Evolutionary conservation across 1,140 invertebrate genomes (phyloP).

Genomic region (Hirudo medicinalis): DNA sequence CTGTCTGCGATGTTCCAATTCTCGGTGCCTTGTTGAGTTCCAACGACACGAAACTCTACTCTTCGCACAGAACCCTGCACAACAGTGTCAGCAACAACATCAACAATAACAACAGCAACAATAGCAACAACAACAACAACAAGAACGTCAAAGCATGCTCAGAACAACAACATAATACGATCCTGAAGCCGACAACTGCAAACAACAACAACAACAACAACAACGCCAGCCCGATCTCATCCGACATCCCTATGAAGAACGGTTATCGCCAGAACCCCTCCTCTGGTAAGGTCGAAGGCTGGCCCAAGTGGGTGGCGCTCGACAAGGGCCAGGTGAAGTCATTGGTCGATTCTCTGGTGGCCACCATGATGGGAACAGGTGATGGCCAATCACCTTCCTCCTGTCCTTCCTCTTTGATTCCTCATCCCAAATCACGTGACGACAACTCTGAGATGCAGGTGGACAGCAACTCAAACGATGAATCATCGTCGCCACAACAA

Average conservation of each 20-base stretch:
- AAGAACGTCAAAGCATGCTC: not conserved
- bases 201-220: conserved; percentile 9
- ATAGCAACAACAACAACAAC: not conserved
- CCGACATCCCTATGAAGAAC: no score
- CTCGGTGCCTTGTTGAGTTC: conserved; percentile 13
- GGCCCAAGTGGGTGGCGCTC: conserved; percentile 13
- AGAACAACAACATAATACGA: conserved; percentile 9
- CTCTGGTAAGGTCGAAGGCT: not conserved
- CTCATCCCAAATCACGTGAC: not conserved
- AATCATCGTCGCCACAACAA: not conserved
- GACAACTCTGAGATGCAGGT: not conserved
- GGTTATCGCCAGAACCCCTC: not conserved
- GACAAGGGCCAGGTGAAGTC: conserved; percentile 10
- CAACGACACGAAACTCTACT: conserved; percentile 3
- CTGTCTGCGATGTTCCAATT: not conserved
- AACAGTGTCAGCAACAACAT: not conserved
- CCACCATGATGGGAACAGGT: conserved; percentile 10
- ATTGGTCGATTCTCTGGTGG: conserved; percentile 15
- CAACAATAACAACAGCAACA: not conserved
- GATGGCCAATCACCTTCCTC: not conserved
- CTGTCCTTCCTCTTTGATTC: not conserved
- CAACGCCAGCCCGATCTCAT: not conserved
- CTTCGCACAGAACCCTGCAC: not conserved
- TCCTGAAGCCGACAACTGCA: not conserved
- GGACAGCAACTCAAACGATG: no score